Percentiles rank a stretch among this genome's conserved stretches.
Conservation (phyloP, 2,797 vertebrate species). For the Rhodeus uyekii region DNA sequence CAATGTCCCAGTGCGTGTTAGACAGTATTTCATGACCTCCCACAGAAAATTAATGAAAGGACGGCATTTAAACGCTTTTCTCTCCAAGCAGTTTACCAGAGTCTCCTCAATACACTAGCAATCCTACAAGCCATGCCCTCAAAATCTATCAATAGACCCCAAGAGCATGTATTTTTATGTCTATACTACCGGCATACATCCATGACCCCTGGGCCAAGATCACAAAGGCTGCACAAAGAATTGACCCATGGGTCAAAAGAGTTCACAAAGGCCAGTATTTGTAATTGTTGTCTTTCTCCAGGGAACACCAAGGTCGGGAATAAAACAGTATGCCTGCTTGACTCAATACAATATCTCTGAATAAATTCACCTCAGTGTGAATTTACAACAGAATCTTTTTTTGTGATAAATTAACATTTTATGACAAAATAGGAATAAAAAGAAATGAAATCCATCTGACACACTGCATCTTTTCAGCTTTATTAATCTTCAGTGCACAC, state of each 20-base stretch:
- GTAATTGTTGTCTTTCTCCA: conserved; percentile 29
- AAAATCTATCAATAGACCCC: not conserved
- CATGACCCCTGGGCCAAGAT: conserved; percentile 1
- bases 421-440: not conserved
- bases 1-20: conserved; percentile 44
- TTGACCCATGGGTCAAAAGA: conserved; percentile 16
- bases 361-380: not conserved
- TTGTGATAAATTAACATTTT: not conserved
- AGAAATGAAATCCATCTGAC: not conserved
- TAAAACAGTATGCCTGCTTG: not conserved
- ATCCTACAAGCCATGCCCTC: not conserved
- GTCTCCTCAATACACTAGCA: conserved; percentile 43
- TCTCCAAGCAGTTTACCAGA: conserved; percentile 40
- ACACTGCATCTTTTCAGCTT: conserved; percentile 3
- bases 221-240: not conserved
- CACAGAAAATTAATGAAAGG: conserved; percentile 62
- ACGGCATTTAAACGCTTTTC: conserved; percentile 23
- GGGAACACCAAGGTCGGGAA: conserved; percentile 21
- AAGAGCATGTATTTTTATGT: conserved; percentile 21
- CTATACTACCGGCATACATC: not conserved
- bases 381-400: no score
- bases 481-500: not conserved
- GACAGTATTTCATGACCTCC: conserved; percentile 65
- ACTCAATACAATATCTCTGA: not conserved
- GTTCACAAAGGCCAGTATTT: conserved; percentile 19